phyloP scores from a whole-genome alignment of 1,140 invertebrate genomes.

The Amyelois transitella region DNA sequence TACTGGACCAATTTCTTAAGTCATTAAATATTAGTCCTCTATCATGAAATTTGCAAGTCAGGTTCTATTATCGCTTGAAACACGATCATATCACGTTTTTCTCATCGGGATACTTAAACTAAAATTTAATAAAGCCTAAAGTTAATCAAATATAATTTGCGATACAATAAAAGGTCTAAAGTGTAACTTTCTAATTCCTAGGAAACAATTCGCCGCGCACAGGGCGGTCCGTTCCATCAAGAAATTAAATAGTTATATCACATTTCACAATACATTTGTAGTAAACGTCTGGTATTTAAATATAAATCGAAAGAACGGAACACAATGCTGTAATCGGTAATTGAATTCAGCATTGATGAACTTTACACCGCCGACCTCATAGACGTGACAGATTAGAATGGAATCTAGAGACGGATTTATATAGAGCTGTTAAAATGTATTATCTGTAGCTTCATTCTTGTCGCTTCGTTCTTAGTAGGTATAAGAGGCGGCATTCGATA shows the following conservation, averaged over 20 bases:
- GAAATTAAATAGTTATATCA: slow-evolving; percentile 50
- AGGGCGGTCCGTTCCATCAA: slow-evolving; percentile 58
- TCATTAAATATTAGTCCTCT: too few species aligned
- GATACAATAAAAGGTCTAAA: background rate
- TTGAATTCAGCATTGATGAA: slow-evolving; percentile 74
- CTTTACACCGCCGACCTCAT: slow-evolving; percentile 71
- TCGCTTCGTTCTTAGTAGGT: too few species aligned
- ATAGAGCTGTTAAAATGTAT: slow-evolving; percentile 37
- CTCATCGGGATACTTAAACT: too few species aligned
- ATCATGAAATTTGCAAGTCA: too few species aligned
- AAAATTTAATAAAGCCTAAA: too few species aligned
- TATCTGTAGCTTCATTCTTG: too few species aligned
- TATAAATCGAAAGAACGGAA: slow-evolving; percentile 72
- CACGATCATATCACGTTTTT: too few species aligned
- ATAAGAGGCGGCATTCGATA: too few species aligned
- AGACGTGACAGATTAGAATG: slow-evolving; percentile 73
- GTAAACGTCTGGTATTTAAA: slow-evolving; percentile 72
- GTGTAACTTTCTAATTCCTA: slow-evolving; percentile 2
- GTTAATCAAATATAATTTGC: background rate
- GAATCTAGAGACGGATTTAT: slow-evolving; percentile 42
- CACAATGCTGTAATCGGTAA: slow-evolving; percentile 73
- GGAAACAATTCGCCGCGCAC: slow-evolving; percentile 12
- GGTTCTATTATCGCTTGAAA: too few species aligned
- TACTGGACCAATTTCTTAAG: too few species aligned
- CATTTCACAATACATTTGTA: slow-evolving; percentile 69